Percentiles rank a stretch among this genome's conserved stretches.
Conservation (phyloP, 1,140 invertebrate genomes). For the Oscheius sp. region DNA sequence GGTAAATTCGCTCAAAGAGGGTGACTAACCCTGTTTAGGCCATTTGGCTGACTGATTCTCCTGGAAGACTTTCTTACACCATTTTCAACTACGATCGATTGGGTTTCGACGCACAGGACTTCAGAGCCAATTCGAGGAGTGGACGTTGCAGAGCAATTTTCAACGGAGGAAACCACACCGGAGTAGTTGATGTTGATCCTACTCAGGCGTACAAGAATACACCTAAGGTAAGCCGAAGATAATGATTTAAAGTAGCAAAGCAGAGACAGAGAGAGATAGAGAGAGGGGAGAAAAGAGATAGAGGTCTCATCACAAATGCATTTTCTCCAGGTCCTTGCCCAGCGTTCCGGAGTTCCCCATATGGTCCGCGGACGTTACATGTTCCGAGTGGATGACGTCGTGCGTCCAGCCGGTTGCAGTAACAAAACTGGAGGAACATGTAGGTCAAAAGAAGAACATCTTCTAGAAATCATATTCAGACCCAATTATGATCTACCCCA, state of each 20-base stretch:
- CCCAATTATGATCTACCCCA: constrained; percentile 60
- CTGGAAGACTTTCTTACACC: constrained; percentile 54
- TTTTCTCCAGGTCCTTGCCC: constrained; percentile 46
- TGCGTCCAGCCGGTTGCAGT: constrained; percentile 58
- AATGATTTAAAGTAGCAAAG: no score
- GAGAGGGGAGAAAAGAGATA: no score
- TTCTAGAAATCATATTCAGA: constrained; percentile 36
- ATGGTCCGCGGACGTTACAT: constrained; percentile 59
- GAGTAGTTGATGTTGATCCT: constrained; percentile 57
- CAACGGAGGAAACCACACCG: constrained; percentile 61
- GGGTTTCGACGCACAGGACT: constrained; percentile 59
- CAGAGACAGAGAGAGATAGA: no score
- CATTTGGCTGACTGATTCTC: constrained; percentile 54
- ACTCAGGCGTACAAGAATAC: constrained; percentile 60
- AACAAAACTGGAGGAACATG: constrained; percentile 61
- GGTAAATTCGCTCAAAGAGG: constrained; percentile 22
- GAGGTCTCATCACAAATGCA: background rate
- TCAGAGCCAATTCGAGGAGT: constrained; percentile 56
- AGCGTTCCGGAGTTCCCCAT: constrained; percentile 60
- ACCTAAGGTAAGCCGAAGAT: constrained; percentile 50
- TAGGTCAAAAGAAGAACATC: constrained; percentile 23
- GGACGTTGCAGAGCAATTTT: constrained; percentile 58
- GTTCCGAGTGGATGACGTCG: constrained; percentile 60
- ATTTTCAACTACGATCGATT: constrained; percentile 60
- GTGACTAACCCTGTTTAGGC: constrained; percentile 26